Evolutionary conservation across 1,140 invertebrate species (phyloP).

Genomic region (Elymnias hypermnestra): DNA sequence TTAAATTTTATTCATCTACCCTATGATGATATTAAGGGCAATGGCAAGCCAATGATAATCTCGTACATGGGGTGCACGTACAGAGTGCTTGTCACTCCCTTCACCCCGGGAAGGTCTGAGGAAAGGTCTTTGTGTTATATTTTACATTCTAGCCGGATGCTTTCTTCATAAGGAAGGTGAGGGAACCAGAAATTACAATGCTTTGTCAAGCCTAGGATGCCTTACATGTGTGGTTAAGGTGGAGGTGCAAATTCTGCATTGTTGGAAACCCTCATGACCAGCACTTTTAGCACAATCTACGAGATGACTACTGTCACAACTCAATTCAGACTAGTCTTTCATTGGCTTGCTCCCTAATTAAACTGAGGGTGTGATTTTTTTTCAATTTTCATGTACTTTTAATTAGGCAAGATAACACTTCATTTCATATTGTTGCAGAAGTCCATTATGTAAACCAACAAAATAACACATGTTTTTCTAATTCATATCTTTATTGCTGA

Average conservation of each 20-base stretch:
- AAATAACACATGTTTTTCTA: neutral
- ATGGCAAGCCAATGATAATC: slow-evolving; percentile 72
- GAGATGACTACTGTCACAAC: slow-evolving; percentile 69
- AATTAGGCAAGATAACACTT: neutral
- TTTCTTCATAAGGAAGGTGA: slow-evolving; percentile 58
- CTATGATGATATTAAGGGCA: slow-evolving; percentile 69
- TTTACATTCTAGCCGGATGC: slow-evolving; percentile 70
- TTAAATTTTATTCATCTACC: no score
- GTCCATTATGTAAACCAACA: neutral
- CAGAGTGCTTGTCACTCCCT: slow-evolving; percentile 59
- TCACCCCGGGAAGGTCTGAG: slow-evolving; percentile 76
- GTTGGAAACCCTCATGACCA: slow-evolving; percentile 72
- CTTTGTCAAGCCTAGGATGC: slow-evolving; percentile 45
- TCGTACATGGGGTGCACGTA: slow-evolving; percentile 72
- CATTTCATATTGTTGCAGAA: neutral
- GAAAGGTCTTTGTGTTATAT: slow-evolving; percentile 57
- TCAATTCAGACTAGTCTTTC: slow-evolving; percentile 78
- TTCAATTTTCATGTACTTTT: neutral
- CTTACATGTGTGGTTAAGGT: slow-evolving; percentile 34
- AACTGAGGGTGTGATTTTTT: slow-evolving; percentile 57
- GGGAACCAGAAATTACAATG: slow-evolving; percentile 71
- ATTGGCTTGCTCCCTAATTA: slow-evolving; percentile 58
- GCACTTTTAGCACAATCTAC: slow-evolving; percentile 74
- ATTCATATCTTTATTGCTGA: neutral
- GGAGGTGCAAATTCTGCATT: slow-evolving; percentile 41